Evolutionary conservation across 2,113 vertebrate species (phyloP).

Genomic region (Steatornis caripensis): DNA sequence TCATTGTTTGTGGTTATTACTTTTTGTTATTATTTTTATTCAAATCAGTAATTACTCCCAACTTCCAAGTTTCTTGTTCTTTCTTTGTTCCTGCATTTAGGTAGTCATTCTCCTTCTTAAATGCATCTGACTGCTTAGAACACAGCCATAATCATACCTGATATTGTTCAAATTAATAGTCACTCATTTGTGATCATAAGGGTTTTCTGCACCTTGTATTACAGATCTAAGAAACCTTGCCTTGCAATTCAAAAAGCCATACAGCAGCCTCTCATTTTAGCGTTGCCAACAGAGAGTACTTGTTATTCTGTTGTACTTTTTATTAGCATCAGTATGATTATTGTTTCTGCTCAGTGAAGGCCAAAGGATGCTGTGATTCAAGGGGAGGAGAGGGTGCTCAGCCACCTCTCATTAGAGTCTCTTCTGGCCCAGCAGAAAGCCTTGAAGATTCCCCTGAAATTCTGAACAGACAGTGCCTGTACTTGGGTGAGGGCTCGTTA

Average conservation of each 20-base stretch:
- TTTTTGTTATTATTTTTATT: slow-evolving; percentile 18
- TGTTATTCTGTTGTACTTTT: neutral
- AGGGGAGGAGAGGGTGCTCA: neutral
- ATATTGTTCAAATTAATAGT: slow-evolving; percentile 45
- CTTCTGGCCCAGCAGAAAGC: neutral
- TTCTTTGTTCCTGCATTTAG: slow-evolving; percentile 13
- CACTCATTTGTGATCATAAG: neutral
- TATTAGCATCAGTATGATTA: neutral
- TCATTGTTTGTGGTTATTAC: neutral
- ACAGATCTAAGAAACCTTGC: neutral
- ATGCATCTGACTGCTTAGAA: neutral
- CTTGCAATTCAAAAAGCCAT: neutral
- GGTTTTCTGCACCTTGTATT: neutral
- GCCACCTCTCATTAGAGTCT: neutral
- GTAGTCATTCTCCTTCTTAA: neutral
- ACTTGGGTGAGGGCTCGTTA: neutral
- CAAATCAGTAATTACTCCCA: neutral
- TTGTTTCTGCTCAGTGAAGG: neutral
- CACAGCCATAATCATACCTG: neutral
- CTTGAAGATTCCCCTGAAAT: slow-evolving; percentile 5
- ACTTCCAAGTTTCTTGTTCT: neutral
- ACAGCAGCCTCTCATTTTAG: neutral
- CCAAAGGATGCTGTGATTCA: neutral
- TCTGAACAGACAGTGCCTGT: neutral
- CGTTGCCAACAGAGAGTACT: neutral